Conservation (phyloP, 1,140 invertebrate genomes). For the Solen grandis region DNA sequence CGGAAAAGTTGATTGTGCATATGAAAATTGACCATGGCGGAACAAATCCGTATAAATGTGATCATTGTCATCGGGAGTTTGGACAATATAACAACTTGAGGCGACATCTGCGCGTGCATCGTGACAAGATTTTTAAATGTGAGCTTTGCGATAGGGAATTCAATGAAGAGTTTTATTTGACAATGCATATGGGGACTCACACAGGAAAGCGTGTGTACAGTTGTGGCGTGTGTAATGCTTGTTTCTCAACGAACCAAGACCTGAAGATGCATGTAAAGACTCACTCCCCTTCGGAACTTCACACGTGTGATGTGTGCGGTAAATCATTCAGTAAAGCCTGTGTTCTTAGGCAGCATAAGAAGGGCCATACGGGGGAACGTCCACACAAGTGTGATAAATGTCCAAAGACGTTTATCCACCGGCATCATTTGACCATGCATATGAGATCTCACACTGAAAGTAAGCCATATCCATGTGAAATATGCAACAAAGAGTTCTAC, state of each 20-base stretch:
- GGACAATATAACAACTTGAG: slow-evolving; percentile 92
- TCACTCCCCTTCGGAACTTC: slow-evolving; percentile 59
- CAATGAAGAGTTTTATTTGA: slow-evolving; percentile 64
- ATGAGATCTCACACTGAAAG: slow-evolving; percentile 91
- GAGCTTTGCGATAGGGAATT: slow-evolving; percentile 85
- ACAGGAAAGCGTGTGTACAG: slow-evolving; percentile 64
- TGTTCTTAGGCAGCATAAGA: slow-evolving; percentile 63
- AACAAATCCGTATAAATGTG: slow-evolving; percentile 80
- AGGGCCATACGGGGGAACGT: slow-evolving; percentile 71
- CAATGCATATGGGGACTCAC: slow-evolving; percentile 66
- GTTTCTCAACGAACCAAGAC: slow-evolving; percentile 56
- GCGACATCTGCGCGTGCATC: slow-evolving; percentile 90
- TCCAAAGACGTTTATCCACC: slow-evolving; percentile 93
- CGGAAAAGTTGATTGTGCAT: slow-evolving; percentile 58
- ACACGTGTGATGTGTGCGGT: slow-evolving; percentile 62
- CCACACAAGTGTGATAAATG: slow-evolving; percentile 87
- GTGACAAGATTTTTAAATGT: slow-evolving; percentile 89
- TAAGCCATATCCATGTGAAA: slow-evolving; percentile 88
- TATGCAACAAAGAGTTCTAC: slow-evolving; percentile 85
- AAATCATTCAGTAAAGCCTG: slow-evolving; percentile 67
- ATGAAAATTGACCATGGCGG: slow-evolving; percentile 70
- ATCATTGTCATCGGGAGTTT: slow-evolving; percentile 94
- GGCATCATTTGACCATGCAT: slow-evolving; percentile 92
- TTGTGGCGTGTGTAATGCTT: slow-evolving; percentile 61
- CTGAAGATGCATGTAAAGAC: slow-evolving; percentile 63